Conservation (phyloP, 2,797 vertebrate genomes). For the Rousettus madagascariensis region DNA sequence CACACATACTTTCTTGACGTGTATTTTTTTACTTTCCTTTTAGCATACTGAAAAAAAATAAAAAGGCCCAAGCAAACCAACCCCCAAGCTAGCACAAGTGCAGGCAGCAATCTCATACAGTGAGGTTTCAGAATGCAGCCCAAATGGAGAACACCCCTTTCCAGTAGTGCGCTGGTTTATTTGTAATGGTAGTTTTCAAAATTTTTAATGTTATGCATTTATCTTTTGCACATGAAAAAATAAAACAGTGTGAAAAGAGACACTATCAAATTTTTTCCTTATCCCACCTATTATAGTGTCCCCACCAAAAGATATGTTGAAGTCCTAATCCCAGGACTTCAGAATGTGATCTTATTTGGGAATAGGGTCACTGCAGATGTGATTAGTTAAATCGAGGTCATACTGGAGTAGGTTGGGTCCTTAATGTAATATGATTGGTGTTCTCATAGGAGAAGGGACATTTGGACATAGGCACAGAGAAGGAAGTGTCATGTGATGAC, state of each 20-base stretch:
- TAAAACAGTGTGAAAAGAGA: neutral
- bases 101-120: neutral
- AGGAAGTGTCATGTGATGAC: neutral
- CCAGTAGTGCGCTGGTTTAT: neutral
- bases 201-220: neutral
- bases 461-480: neutral
- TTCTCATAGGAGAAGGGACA: neutral
- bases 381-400: neutral
- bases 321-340: neutral
- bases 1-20: accelerated
- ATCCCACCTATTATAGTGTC: neutral
- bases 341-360: neutral
- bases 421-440: neutral
- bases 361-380: neutral
- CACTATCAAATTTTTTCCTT: neutral
- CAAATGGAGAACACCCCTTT: neutral
- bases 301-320: neutral
- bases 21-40: slow-evolving; percentile 45
- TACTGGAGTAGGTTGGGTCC: neutral
- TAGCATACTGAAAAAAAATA: neutral
- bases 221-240: neutral
- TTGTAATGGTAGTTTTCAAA: neutral
- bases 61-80: neutral
- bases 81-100: neutral
- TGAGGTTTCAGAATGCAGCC: slow-evolving; percentile 32